Percentiles rank a stretch among this genome's conserved stretches.
Evolutionary conservation across 2,113 vertebrate genomes (phyloP).

Genomic region (Abramis brama): DNA sequence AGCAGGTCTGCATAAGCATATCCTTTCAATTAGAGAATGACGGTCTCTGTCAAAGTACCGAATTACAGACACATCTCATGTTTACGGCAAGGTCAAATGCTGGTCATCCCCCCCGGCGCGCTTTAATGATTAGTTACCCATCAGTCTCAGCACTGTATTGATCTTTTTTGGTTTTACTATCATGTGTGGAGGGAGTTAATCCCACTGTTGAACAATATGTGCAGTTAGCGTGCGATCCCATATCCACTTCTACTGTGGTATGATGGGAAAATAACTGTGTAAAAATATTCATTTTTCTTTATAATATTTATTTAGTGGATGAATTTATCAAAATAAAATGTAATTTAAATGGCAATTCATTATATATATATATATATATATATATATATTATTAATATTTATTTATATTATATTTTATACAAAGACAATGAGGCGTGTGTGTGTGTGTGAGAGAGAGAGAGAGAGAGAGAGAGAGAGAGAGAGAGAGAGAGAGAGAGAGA

Average conservation of each 20-base stretch:
- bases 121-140: slow-evolving; percentile 27
- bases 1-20: slow-evolving; percentile 78
- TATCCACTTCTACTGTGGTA: slow-evolving; percentile 21
- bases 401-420: not conserved
- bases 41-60: not conserved
- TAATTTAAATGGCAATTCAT: not conserved
- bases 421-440: not conserved
- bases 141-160: slow-evolving; percentile 9
- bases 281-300: not conserved
- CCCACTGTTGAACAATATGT: slow-evolving; percentile 22
- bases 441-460: not conserved
- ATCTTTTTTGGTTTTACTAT: slow-evolving; percentile 42
- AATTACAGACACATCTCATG: not conserved
- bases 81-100: slow-evolving; percentile 31
- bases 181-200: slow-evolving; percentile 36
- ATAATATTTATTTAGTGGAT: not conserved
- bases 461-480: slow-evolving; percentile 18
- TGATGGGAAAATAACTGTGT: slow-evolving; percentile 29
- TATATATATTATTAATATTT: not conserved
- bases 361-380: too few species aligned
- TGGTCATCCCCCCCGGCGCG: not conserved
- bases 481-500: slow-evolving; percentile 6
- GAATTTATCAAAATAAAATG: not conserved
- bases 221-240: not conserved
- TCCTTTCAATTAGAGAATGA: not conserved